phyloP scores from a whole-genome alignment of 2,113 vertebrate genomes.

The Colinus virginianus region DNA sequence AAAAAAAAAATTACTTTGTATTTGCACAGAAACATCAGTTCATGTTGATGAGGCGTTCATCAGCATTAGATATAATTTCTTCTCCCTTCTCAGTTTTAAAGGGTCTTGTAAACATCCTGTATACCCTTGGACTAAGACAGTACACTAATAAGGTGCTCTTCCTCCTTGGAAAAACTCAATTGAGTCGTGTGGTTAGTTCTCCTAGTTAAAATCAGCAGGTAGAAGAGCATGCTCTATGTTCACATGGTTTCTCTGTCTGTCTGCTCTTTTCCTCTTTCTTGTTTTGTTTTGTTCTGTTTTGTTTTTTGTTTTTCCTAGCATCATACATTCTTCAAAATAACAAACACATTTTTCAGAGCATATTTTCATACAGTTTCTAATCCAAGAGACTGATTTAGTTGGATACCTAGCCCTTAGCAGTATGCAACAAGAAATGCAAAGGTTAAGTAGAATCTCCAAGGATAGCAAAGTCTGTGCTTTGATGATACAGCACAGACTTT shows the following conservation, averaged over 20 bases:
- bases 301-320: not conserved
- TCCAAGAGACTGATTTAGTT: not conserved
- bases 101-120: not conserved
- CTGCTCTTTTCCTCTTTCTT: not conserved
- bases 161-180: not conserved
- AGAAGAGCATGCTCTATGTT: not conserved
- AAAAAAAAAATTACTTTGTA: not conserved
- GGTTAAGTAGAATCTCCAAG: not conserved
- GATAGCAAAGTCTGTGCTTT: not conserved
- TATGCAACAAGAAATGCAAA: not conserved
- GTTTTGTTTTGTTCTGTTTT: not conserved
- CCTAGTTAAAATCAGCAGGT: not conserved
- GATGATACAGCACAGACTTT: not conserved
- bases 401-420: not conserved
- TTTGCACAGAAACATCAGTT: not conserved
- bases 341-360: not conserved
- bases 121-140: not conserved
- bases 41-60: not conserved
- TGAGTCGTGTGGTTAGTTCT: not conserved
- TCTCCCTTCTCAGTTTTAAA: not conserved
- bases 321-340: not conserved
- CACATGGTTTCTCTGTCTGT: not conserved
- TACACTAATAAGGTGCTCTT: not conserved
- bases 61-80: not conserved
- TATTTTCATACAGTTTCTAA: not conserved